Evolutionary conservation across 1,140 invertebrate species (phyloP).

Genomic region (Luehdorfia chinensis): DNA sequence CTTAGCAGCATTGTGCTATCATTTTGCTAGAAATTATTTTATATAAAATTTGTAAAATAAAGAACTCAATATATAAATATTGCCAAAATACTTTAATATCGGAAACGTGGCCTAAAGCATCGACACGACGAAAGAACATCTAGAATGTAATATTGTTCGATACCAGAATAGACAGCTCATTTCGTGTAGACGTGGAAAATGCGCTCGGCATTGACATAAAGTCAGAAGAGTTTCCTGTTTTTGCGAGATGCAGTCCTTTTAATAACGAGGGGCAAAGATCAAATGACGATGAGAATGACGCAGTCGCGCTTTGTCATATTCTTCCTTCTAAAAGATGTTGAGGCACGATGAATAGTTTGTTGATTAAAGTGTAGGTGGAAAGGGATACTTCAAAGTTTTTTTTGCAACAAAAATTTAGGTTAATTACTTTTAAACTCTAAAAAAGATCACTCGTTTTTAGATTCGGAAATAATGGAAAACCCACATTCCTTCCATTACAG

Average conservation of each 20-base stretch:
- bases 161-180: constrained; percentile 5
- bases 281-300: constrained; percentile 16
- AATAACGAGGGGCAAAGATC: constrained; percentile 14
- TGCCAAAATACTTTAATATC: too few relatives aligned
- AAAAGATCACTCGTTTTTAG: too few relatives aligned
- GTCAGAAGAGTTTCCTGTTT: constrained; percentile 13
- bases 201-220: not conserved
- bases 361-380: constrained; percentile 1
- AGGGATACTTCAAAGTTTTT: not conserved
- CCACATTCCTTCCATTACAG: too few relatives aligned
- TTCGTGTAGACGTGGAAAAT: constrained; percentile 2
- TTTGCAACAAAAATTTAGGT: constrained; percentile 8
- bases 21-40: too few relatives aligned
- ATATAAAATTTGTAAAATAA: too few relatives aligned
- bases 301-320: constrained; percentile 14
- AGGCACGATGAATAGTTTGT: constrained; percentile 12
- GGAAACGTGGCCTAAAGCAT: too few relatives aligned
- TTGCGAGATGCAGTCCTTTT: constrained; percentile 16
- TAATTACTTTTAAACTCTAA: constrained; percentile 6
- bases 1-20: too few relatives aligned
- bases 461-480: too few relatives aligned
- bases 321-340: constrained; percentile 15
- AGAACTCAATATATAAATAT: too few relatives aligned
- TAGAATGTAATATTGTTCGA: not conserved
- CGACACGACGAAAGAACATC: too few relatives aligned